Evolutionary conservation across 2,888 invertebrate species (phyloP).

Genomic region (Prosapia bicincta): DNA sequence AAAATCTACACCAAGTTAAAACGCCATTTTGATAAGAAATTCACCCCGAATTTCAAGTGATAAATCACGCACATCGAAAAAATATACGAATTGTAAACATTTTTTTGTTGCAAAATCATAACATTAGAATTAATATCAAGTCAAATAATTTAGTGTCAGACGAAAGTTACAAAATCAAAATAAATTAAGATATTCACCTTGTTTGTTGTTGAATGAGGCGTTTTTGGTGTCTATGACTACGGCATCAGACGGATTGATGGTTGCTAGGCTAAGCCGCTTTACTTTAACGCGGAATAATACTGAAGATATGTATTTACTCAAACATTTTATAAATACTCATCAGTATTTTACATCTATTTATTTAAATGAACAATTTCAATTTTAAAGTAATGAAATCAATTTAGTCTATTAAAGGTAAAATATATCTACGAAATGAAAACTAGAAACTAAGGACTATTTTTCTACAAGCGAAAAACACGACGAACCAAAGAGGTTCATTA

Average conservation of each 20-base stretch:
- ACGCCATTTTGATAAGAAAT: constrained; percentile 22
- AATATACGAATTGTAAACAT: background rate
- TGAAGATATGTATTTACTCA: background rate
- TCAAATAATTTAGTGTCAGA: background rate
- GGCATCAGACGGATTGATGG: constrained; percentile 38
- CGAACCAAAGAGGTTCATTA: background rate
- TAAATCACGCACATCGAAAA: background rate
- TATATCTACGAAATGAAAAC: background rate
- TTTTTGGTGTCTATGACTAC: constrained; percentile 42
- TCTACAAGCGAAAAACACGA: background rate
- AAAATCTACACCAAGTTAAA: background rate
- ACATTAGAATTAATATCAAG: background rate
- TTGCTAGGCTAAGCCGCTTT: constrained; percentile 36
- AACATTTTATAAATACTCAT: background rate
- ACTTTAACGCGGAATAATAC: constrained; percentile 22
- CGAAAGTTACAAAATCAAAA: background rate
- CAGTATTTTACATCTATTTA: background rate
- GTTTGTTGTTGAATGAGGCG: constrained; percentile 38
- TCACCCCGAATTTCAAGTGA: background rate
- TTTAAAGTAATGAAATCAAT: background rate
- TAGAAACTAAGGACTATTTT: background rate
- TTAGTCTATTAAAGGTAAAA: background rate
- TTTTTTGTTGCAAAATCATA: background rate
- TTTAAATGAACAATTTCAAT: background rate
- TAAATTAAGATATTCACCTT: constrained; percentile 30